Conservation (phyloP, 2,797 vertebrate genomes). For the Enoplosus armatus region DNA sequence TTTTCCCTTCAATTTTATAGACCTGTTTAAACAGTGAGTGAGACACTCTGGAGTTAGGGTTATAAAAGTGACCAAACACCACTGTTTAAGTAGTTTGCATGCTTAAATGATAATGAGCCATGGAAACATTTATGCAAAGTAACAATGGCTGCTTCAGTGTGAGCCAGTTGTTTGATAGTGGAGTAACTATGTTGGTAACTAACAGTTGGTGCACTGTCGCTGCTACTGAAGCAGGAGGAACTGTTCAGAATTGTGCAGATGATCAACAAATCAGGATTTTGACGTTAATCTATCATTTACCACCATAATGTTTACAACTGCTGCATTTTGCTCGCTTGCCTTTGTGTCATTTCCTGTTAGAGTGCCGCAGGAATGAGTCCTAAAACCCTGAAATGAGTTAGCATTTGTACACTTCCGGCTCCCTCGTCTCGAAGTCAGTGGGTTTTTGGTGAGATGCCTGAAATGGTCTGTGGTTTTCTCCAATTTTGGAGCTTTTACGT, state of each 20-base stretch:
- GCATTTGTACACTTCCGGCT: too few species aligned
- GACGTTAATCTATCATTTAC: background rate
- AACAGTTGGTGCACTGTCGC: background rate
- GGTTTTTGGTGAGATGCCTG: too few species aligned
- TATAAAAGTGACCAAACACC: background rate
- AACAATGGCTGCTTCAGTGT: background rate
- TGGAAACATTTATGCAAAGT: slow-evolving; percentile 49
- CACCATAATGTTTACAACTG: background rate
- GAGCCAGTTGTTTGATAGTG: background rate
- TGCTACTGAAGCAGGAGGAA: background rate
- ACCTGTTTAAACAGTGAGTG: slow-evolving; percentile 52
- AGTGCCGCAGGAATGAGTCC: too few species aligned
- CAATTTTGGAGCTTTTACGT: too few species aligned
- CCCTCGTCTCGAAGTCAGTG: too few species aligned
- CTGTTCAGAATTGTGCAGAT: background rate
- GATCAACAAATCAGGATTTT: background rate
- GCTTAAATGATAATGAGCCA: slow-evolving; percentile 22
- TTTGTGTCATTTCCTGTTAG: background rate
- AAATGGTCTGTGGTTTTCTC: too few species aligned
- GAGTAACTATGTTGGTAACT: background rate
- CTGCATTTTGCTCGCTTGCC: background rate
- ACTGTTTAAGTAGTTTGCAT: slow-evolving; percentile 50
- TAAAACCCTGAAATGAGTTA: too few species aligned
- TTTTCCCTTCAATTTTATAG: slow-evolving; percentile 35
- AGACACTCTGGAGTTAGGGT: background rate